Base-by-base conservation (phyloP, 1,140 invertebrate species). In the Vanessa tameamea region DNA sequence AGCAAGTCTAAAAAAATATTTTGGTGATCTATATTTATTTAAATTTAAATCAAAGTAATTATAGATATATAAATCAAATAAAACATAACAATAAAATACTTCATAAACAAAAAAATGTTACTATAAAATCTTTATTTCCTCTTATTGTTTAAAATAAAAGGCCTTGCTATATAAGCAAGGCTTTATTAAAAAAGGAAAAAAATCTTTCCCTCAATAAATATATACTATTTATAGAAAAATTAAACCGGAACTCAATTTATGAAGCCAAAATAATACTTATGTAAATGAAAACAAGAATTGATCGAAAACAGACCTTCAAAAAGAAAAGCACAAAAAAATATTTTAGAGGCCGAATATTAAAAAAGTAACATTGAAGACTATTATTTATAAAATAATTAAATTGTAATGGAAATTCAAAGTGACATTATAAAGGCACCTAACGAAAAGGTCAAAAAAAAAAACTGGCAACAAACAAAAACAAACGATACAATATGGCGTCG, bases 401-500 rank as follows among this genome's bases (percentile, higher is more conserved):
- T 12, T 50, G 15, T 50, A 50, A 55, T 55, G 20, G 20, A 57
- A 26, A 57, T 23, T n/a, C 12, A 12, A 57, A 23, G 0, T 23
- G 3, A 23, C 37, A 11, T 43, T 8, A 9, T 43, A 43, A 43
- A 43, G 7, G 1, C 37, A 9, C 1, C 37, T 43, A 9, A 43
- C 37, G 9, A 9, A 43, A 31, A 68, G 47, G 70, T 53, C 47
- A 14, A 47, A 48, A 57, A 47, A 20, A 69, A 72, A 69, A 76
- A 16, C 66, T 37, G 64, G 66, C 63, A 69, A 72, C 75, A 72
- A 67, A 77, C 61, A 79, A 86, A 84, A 84, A 88, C 80, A 86
- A 86, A 87, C 81, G 83, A 83, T 80, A 67, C 76, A 87, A 87
- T 63, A 86, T 84, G 86, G 82, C 84, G 80, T 65, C 78, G 73